Evolutionary conservation across 2,888 invertebrate species (phyloP).

Genomic region (Capitulum mitella): DNA sequence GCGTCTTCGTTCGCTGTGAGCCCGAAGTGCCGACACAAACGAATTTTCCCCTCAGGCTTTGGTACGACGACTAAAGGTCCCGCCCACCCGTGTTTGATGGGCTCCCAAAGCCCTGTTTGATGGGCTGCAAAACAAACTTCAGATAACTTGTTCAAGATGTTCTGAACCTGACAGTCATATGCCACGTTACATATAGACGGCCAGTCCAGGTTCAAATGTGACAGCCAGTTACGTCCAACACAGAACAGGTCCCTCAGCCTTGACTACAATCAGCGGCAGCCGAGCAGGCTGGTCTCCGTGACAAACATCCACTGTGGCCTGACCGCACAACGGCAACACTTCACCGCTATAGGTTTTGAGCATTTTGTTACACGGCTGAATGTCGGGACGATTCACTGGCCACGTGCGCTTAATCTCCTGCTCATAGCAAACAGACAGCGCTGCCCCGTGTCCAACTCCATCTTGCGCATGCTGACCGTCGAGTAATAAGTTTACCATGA

Average conservation of each 20-base stretch:
- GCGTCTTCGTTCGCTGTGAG: no score
- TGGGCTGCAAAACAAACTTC: not conserved
- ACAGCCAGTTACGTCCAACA: not conserved
- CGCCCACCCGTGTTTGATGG: not conserved
- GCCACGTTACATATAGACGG: not conserved
- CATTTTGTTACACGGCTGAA: not conserved
- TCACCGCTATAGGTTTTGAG: not conserved
- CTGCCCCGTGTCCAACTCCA: not conserved
- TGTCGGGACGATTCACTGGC: not conserved
- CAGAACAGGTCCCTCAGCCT: not conserved
- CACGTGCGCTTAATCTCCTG: not conserved
- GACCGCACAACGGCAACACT: not conserved
- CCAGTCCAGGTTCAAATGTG: not conserved
- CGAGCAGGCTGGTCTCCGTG: not conserved
- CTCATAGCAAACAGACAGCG: not conserved
- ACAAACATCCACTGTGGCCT: not conserved
- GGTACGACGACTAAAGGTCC: not conserved
- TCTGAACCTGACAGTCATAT: no score
- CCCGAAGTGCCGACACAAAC: no score
- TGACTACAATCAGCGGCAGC: not conserved
- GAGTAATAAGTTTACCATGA: not conserved
- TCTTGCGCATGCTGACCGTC: not conserved
- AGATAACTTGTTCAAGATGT: not conserved
- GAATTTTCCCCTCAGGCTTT: no score
- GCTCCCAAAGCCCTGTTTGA: not conserved